Evolutionary conservation across 2,113 vertebrate genomes (phyloP).

Genomic region (Cisticola juncidis): DNA sequence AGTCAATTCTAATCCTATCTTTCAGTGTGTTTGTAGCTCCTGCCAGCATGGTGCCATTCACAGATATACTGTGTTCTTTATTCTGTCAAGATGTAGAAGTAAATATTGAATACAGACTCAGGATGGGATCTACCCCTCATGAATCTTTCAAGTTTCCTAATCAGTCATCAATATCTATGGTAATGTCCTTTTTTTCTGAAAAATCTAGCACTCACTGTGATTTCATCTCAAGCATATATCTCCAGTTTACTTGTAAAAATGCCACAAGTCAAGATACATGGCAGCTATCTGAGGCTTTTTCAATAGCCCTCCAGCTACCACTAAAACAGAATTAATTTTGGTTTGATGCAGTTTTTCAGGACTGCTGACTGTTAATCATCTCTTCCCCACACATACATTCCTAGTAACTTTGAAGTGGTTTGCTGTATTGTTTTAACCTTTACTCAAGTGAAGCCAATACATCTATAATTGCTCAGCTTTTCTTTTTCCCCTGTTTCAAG

Average conservation of each 20-base stretch:
- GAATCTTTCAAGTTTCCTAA: not conserved
- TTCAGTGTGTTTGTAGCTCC: not conserved
- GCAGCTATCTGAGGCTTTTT: not conserved
- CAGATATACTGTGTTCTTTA: not conserved
- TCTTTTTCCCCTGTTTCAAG: not conserved
- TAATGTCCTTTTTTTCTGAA: not conserved
- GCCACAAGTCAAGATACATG: not conserved
- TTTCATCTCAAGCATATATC: not conserved
- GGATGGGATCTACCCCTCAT: not conserved
- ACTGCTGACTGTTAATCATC: constrained; percentile 7
- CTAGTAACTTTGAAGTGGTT: constrained; percentile 22
- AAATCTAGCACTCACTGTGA: not conserved
- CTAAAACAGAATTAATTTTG: constrained; percentile 8
- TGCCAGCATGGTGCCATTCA: not conserved
- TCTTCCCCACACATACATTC: not conserved
- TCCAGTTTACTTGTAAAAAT: not conserved
- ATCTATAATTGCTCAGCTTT: not conserved
- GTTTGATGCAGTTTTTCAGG: constrained; percentile 4
- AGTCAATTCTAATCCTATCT: not conserved
- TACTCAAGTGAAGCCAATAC: not conserved
- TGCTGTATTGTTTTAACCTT: not conserved
- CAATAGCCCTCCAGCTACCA: constrained; percentile 13
- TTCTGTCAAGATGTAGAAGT: not conserved
- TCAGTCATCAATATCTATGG: not conserved
- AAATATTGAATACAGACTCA: not conserved